These are phyloP conservation scores for Ophiodon elongatus DNA, from an alignment of 2,113 vertebrate species.

Conservation along the genomic window DNA sequence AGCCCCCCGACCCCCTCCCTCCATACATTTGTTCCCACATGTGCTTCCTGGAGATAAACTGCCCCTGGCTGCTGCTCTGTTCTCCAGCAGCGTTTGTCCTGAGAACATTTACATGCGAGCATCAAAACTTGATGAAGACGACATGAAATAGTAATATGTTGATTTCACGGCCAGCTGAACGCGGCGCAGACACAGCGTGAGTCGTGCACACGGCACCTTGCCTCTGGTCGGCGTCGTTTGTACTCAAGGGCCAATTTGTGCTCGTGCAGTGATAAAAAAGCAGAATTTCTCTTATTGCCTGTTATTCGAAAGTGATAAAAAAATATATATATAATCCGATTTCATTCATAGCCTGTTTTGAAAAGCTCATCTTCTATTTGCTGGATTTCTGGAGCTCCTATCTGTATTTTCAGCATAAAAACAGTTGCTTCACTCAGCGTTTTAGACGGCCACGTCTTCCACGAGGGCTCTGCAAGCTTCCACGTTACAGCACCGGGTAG, in stretches of 20 bases:
- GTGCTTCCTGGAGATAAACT: conserved; percentile 22
- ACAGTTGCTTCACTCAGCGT: not conserved
- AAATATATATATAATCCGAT: not conserved
- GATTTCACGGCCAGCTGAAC: conserved; percentile 37
- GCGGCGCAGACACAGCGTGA: conserved; percentile 16
- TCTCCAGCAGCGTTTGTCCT: conserved; percentile 35
- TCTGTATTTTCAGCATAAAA: not conserved
- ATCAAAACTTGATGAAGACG: conserved; percentile 60
- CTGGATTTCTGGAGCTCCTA: not conserved
- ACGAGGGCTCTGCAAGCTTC: not conserved
- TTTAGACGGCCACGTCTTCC: not conserved
- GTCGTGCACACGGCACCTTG: conserved; percentile 18
- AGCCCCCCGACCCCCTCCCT: not conserved
- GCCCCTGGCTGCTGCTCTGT: conserved; percentile 11
- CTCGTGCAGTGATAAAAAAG: conserved; percentile 3
- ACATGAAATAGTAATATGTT: conserved; percentile 65
- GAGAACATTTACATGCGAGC: conserved; percentile 28
- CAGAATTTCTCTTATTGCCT: not conserved
- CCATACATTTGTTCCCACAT: conserved; percentile 7
- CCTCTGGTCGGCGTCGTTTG: conserved; percentile 8
- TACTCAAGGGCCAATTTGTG: not conserved
- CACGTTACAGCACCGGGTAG: not conserved
- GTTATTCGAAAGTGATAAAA: conserved; percentile 8
- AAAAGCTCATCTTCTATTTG: not conserved
- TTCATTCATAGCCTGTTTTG: not conserved